Evolutionary conservation across 2,113 vertebrate species (phyloP).

Genomic region (Dunckerocampus dactyliophorus): DNA sequence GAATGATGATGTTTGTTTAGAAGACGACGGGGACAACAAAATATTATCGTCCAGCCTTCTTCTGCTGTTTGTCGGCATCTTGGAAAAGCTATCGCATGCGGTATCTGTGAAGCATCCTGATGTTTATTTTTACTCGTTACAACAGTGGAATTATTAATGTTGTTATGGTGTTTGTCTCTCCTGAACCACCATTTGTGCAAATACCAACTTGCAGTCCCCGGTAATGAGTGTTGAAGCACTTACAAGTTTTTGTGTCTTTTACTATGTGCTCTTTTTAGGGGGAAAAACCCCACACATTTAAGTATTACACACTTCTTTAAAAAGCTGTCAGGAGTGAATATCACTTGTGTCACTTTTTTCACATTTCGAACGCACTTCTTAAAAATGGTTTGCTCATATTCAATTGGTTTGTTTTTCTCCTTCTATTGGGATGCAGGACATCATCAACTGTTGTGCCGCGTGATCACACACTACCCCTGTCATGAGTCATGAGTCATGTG

Average conservation of each 20-base stretch:
- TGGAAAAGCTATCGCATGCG: conserved; percentile 42
- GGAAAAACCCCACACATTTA: background rate
- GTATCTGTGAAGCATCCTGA: conserved; percentile 31
- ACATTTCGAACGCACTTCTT: conserved; percentile 35
- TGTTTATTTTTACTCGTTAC: conserved; percentile 41
- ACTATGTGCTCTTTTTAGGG: background rate
- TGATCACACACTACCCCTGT: too few relatives aligned
- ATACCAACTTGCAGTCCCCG: conserved; percentile 26
- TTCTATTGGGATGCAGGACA: background rate
- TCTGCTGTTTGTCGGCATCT: conserved; percentile 12
- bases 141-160: conserved; percentile 44
- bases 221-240: conserved; percentile 27
- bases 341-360: conserved; percentile 7
- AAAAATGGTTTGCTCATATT: conserved; percentile 24
- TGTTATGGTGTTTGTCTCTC: conserved; percentile 37
- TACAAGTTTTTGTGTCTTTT: background rate
- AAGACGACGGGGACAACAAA: conserved; percentile 21
- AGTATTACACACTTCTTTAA: too few relatives aligned
- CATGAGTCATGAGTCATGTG: background rate
- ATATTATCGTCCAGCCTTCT: conserved; percentile 10
- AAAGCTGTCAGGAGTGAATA: too few relatives aligned
- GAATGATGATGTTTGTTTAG: conserved; percentile 29
- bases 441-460: background rate
- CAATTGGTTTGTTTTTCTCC: background rate
- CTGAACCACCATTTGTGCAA: conserved; percentile 24